Percentiles rank a stretch among this genome's conserved stretches.
These are phyloP conservation scores for Athalia cordata DNA, from an alignment of 2,888 invertebrate genomes.

Conservation along the genomic window DNA sequence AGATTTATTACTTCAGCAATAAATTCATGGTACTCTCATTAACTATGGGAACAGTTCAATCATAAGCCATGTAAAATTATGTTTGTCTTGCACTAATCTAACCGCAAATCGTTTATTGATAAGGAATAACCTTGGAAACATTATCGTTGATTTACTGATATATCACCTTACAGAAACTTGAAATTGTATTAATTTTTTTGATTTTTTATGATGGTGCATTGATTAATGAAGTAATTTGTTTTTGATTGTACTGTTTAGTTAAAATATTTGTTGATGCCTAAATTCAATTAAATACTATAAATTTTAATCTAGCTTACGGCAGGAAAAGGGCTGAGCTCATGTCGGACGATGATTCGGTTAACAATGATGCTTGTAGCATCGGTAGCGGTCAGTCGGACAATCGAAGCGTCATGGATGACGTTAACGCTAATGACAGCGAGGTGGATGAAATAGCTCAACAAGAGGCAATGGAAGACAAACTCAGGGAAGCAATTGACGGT, in stretches of 20 bases:
- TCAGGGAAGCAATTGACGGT: constrained; percentile 90
- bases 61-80: too few relatives aligned
- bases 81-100: too few relatives aligned
- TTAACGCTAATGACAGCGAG: constrained; percentile 71
- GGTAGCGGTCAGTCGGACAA: constrained; percentile 87
- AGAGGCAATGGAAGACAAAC: constrained; percentile 89
- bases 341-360: constrained; percentile 85
- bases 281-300: constrained; percentile 29
- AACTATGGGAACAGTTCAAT: too few relatives aligned
- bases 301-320: constrained; percentile 60
- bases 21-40: too few relatives aligned
- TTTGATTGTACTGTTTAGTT: background rate
- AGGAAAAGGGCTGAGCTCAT: constrained; percentile 78
- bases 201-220: background rate
- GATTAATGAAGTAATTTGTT: too few relatives aligned
- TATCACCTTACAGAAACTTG: too few relatives aligned
- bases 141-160: too few relatives aligned
- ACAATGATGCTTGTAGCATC: constrained; percentile 87
- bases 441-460: constrained; percentile 80
- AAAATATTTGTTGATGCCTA: background rate
- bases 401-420: constrained; percentile 79
- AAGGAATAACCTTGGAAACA: too few relatives aligned
- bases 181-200: too few relatives aligned
- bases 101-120: too few relatives aligned
- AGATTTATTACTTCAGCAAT: too few relatives aligned